Conservation (phyloP, 2,113 vertebrate genomes). For the Archocentrus centrarchus region DNA sequence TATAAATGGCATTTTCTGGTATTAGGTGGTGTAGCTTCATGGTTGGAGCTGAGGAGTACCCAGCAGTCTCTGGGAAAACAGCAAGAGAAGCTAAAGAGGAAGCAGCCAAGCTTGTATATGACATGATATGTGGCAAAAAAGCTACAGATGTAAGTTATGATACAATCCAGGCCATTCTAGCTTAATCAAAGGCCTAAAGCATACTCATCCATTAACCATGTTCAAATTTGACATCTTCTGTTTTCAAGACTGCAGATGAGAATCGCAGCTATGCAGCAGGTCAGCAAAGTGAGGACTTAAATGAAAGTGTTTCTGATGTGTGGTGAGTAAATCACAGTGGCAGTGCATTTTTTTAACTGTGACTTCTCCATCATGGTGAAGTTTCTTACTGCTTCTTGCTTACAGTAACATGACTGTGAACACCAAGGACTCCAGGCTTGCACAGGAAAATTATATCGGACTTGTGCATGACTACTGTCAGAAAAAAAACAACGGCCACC, state of each 20-base stretch:
- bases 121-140: slow-evolving; percentile 13
- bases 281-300: background rate
- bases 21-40: slow-evolving; percentile 58
- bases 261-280: background rate
- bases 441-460: slow-evolving; percentile 53
- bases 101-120: slow-evolving; percentile 73
- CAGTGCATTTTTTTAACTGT: background rate
- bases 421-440: background rate
- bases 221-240: background rate
- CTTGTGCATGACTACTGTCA: slow-evolving; percentile 23
- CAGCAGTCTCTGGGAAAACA: slow-evolving; percentile 53
- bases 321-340: slow-evolving; percentile 41
- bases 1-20: background rate
- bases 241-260: slow-evolving; percentile 48
- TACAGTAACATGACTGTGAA: slow-evolving; percentile 15
- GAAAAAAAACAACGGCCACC: background rate
- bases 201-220: background rate
- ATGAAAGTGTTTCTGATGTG: background rate
- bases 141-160: slow-evolving; percentile 42
- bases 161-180: background rate
- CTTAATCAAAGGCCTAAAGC: background rate
- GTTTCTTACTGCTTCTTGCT: slow-evolving; percentile 4
- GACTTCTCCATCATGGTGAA: background rate
- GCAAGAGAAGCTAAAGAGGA: slow-evolving; percentile 77
- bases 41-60: slow-evolving; percentile 61